Evolutionary conservation across 2,888 invertebrate species (phyloP).

Genomic region (Lithophane semibrunnea): DNA sequence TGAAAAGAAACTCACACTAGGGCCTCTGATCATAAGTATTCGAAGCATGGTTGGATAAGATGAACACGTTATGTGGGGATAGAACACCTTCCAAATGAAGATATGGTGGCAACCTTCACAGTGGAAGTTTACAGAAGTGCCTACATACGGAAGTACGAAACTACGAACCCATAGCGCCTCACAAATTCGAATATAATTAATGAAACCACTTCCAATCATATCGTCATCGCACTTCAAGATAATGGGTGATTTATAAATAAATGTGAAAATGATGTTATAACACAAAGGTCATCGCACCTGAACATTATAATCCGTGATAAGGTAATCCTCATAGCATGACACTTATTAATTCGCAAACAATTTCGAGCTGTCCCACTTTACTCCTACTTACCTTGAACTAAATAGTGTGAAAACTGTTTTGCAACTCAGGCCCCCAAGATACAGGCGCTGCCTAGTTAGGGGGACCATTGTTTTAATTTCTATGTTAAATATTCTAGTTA

Average conservation of each 20-base stretch:
- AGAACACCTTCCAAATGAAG: neutral
- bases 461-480: too few relatives aligned
- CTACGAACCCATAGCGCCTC: neutral
- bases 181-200: constrained; percentile 10
- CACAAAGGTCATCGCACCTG: constrained; percentile 54
- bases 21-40: neutral
- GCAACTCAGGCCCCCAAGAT: too few relatives aligned
- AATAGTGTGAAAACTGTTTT: neutral
- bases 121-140: neutral
- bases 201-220: constrained; percentile 3
- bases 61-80: neutral
- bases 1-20: too few relatives aligned
- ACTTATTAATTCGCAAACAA: constrained; percentile 36
- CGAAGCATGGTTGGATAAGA: neutral
- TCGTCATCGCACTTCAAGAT: constrained; percentile 30
- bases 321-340: constrained; percentile 26
- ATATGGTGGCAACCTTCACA: neutral
- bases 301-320: constrained; percentile 42
- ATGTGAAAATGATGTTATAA: constrained; percentile 38
- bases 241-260: constrained; percentile 44
- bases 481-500: too few relatives aligned
- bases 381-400: constrained; percentile 8
- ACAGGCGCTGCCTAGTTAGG: too few relatives aligned
- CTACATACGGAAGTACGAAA: neutral
- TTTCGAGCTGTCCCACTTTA: constrained; percentile 1